Evolutionary conservation across 1,140 invertebrate genomes (phyloP), one percentile per base, ranked within the genome.

Genomic region (Trichonephila clavipes): DNA sequence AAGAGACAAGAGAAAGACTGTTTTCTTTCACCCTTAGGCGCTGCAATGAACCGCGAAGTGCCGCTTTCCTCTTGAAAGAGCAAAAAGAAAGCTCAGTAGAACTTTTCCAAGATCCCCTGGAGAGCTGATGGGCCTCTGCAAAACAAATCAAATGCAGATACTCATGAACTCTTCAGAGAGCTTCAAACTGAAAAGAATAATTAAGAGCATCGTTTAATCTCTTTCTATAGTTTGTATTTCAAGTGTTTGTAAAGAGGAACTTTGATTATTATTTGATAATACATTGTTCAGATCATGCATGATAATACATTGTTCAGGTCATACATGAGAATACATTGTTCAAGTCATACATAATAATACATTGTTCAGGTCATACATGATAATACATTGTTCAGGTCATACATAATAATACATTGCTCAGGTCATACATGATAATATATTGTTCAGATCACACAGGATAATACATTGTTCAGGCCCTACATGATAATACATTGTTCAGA

Each of bases 81-180:
- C 10, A 34, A 81, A 81, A 44, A 34, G 58, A 69, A 24, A 69
- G 66, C 66, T 59, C 64, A 14, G 66, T 69, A 24, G 66, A 69
- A 69, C 66, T 69, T 69, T 69, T 69, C 66, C 66, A n/a, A 59
- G 51, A 85, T 28, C 24, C 72, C 28, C 64, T 12, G 66, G 66
- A 51, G 51, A 51, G 7, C 62, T 64, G 62, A 21, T 18, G 34
- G 28, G 34, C 16, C 14, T 77, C 72, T 77, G 34, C 72, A 40
- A 77, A 77, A 77, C 72, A 77, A 77, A 77, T 77, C 72, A 77
- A 77, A 77, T 77, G 72, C 24, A 77, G 72, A 77, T 34, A 28
- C 18, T 24, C 12, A 12, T 62, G 16, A 18, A 18, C 61, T 18
- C 66, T 69, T 21, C 66, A 24, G 51, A 51, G 51, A 51, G 51